Conservation (phyloP, 2,888 invertebrate genomes). For the Julus scandinavius region DNA sequence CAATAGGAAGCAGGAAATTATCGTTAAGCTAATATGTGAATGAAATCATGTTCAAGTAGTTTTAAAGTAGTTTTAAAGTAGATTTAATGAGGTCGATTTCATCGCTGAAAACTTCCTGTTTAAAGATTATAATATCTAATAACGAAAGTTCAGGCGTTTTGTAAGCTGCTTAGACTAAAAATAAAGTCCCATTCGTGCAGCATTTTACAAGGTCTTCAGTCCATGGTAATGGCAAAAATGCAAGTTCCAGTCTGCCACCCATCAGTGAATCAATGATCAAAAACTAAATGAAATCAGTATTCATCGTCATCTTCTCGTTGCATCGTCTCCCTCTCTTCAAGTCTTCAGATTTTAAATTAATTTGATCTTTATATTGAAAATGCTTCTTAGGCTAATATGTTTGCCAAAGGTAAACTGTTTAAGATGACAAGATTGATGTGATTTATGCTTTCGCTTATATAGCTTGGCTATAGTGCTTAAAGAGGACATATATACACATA, state of each 20-base stretch:
- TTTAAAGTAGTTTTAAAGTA: slow-evolving; percentile 10
- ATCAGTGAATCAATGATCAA: background rate
- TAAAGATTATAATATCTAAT: background rate
- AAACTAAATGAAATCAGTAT: background rate
- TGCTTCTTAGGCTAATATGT: background rate
- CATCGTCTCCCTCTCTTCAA: background rate
- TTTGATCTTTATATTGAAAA: background rate
- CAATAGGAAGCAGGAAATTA: slow-evolving; percentile 23
- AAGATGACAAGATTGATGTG: background rate
- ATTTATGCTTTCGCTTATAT: background rate
- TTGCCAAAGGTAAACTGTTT: slow-evolving; percentile 3
- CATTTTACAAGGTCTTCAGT: background rate
- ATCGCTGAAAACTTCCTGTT: slow-evolving; percentile 22
- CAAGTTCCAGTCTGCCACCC: background rate
- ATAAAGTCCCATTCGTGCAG: background rate
- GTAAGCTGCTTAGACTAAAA: background rate
- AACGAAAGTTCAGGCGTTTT: background rate
- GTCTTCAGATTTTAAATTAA: background rate
- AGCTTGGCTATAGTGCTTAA: no score
- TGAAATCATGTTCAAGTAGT: slow-evolving; percentile 4
- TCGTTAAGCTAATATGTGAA: slow-evolving; percentile 4
- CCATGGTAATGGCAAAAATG: background rate
- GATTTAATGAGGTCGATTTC: slow-evolving; percentile 33
- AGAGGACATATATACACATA: no score
- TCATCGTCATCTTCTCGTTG: no score